Base-by-base conservation (phyloP, 2,888 invertebrate genomes). In the Eupithecia exiguata region DNA sequence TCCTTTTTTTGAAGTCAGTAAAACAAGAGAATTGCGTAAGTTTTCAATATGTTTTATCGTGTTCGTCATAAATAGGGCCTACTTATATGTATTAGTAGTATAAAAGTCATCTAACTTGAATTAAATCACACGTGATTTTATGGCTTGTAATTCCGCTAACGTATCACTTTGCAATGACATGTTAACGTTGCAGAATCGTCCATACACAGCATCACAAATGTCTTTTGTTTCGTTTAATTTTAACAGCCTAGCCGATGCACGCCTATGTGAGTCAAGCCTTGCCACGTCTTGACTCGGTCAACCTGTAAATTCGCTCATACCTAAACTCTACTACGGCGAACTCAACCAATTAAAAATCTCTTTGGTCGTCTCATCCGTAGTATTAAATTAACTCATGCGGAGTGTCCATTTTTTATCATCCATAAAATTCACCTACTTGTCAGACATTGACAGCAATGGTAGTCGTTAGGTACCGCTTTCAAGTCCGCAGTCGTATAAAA, bases 401-500 rank as follows among this genome's bases (percentile, higher is more conserved):
- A 18, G 66, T 25, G 25, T 21, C 21, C 14, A 66, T 66, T 66
- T 66, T 66, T 43, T 69, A 61, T 30, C 53, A 38, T 18, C 69
- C 69, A 74, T 74, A 69, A 71, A 74, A 74, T 30, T 46, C n/a
- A 36, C 46, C n/a, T 67, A 66, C 69, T 74, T 61, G 69, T 68
- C 69, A 74, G 46, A 69, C 66, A 61, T 61, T 63, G 58, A 69
- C 65, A 62, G 58, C 40, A 25, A 61, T 58, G 30, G 30, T 53
- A 58, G 65, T 49, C 69, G 43, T 70, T 9, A n/a, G 63, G 38
- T 40, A 14, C 58, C 70, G 46, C 18, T 67, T 61, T 66, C 35
- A 63, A 75, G 70, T 70, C 70, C 53, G 38, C 43, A 68, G 70
- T 70, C 63, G 58, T 65, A 72, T 75, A 72, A 75, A 75, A 72